Percentiles rank a stretch among this genome's conserved stretches.
Conservation (phyloP, 2,797 vertebrate genomes). For the Netta rufina region DNA sequence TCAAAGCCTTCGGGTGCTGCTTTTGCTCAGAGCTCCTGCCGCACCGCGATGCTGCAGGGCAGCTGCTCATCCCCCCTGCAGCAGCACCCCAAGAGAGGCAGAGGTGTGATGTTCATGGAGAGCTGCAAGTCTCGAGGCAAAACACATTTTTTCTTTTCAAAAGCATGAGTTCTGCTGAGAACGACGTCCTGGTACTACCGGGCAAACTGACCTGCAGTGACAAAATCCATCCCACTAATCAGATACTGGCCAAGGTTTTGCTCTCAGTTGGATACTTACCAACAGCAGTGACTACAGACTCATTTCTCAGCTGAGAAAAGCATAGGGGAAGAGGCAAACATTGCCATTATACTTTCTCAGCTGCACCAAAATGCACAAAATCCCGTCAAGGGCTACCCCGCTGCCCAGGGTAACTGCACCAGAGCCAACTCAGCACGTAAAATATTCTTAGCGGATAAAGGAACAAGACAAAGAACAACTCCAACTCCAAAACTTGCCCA, state of each 20-base stretch:
- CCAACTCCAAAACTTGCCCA: slow-evolving; percentile 1
- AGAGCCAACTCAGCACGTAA: slow-evolving; percentile 9
- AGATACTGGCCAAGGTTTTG: neutral
- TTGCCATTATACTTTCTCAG: neutral
- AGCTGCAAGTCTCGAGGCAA: no score
- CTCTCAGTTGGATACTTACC: neutral
- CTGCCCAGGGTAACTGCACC: slow-evolving; percentile 22
- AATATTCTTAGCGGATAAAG: neutral
- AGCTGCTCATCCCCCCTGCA: neutral
- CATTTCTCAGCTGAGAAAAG: neutral
- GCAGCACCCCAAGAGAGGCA: neutral
- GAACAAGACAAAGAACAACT: neutral
- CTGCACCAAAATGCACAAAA: neutral
- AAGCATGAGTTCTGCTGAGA: neutral
- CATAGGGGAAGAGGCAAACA: neutral
- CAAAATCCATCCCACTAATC: neutral
- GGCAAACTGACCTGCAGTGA: neutral
- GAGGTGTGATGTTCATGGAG: neutral
- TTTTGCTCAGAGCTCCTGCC: neutral
- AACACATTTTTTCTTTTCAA: neutral
- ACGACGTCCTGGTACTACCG: rapidly evolving
- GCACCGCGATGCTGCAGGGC: neutral
- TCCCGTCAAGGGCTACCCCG: neutral
- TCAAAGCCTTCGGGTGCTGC: neutral
- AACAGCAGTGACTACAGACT: neutral